A percentile compares a stretch with the other conserved stretches of the same genome.
phyloP scores from a whole-genome alignment of 2,888 invertebrate genomes.

The Torymus aiolomorphi region DNA sequence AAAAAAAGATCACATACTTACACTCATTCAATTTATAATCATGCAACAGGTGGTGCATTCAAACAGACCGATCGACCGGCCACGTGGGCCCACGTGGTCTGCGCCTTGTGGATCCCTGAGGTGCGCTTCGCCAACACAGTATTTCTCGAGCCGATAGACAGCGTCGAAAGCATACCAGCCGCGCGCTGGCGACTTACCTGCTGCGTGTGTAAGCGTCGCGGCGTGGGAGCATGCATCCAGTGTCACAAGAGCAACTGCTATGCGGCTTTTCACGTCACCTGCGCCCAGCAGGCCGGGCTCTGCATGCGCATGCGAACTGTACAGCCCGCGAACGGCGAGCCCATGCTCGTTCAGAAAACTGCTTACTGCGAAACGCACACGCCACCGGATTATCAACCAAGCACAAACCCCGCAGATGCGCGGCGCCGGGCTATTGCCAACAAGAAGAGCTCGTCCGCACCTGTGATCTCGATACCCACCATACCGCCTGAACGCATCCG shows the following conservation, averaged over 20 bases:
- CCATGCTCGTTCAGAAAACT: slow-evolving; percentile 93
- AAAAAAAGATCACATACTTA: background rate
- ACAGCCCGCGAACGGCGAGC: slow-evolving; percentile 81
- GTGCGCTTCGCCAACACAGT: slow-evolving; percentile 98
- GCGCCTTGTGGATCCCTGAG: slow-evolving; percentile 99
- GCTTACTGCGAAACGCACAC: slow-evolving; percentile 97
- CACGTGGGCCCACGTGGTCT: slow-evolving; percentile 99
- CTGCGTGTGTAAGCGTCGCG: slow-evolving; percentile 95
- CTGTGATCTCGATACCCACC: slow-evolving; percentile 94
- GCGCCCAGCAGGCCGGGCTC: slow-evolving; percentile 96
- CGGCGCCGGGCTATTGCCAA: slow-evolving; percentile 76
- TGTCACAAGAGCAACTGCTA: slow-evolving; percentile 98
- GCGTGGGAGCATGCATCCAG: slow-evolving; percentile 97
- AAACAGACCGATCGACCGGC: slow-evolving; percentile 95
- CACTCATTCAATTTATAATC: background rate
- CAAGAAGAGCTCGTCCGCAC: slow-evolving; percentile 92
- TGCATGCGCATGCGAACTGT: slow-evolving; percentile 98
- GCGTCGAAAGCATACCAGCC: slow-evolving; percentile 95
- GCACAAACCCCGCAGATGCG: slow-evolving; percentile 73
- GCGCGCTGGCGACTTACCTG: slow-evolving; percentile 98
- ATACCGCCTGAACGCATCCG: slow-evolving; percentile 92
- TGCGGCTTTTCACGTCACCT: slow-evolving; percentile 99
- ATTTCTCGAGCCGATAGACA: slow-evolving; percentile 98
- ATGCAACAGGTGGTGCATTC: slow-evolving; percentile 87
- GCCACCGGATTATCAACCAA: slow-evolving; percentile 79